These are phyloP conservation scores for Nomada flava DNA, from an alignment of 2,888 invertebrate species.

Conservation along the genomic window DNA sequence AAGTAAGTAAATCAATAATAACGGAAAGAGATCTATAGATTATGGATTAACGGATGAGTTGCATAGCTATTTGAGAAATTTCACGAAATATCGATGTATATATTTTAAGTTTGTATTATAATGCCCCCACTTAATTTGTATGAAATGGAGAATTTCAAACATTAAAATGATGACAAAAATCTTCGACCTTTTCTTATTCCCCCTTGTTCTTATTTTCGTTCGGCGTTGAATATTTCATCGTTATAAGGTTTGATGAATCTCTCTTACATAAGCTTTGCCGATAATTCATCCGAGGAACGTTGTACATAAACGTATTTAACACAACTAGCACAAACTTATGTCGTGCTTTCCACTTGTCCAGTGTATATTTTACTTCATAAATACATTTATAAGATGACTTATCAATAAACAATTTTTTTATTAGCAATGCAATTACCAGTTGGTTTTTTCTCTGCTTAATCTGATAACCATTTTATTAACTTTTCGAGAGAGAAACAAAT, in stretches of 20 bases:
- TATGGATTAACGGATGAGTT: slow-evolving; percentile 79
- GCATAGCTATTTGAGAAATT: slow-evolving; percentile 79
- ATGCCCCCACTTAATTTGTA: slow-evolving; percentile 83
- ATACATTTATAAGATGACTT: too few species aligned
- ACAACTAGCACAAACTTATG: too few species aligned
- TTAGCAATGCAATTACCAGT: too few species aligned
- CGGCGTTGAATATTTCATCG: neutral
- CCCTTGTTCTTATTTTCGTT: neutral
- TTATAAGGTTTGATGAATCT: neutral
- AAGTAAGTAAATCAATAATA: slow-evolving; percentile 47
- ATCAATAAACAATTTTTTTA: too few species aligned
- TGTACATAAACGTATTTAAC: neutral
- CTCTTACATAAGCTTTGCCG: neutral
- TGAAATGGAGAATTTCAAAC: slow-evolving; percentile 81
- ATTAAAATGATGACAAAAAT: slow-evolving; percentile 80
- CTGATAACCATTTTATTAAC: neutral
- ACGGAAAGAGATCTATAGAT: slow-evolving; percentile 75
- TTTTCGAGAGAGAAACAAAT: neutral
- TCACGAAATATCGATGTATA: slow-evolving; percentile 83
- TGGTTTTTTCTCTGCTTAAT: neutral
- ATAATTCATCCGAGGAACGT: neutral
- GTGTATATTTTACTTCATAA: too few species aligned
- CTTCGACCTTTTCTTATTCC: neutral
- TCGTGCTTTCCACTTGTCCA: neutral
- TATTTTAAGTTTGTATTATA: slow-evolving; percentile 84